Evolutionary conservation across 1,140 invertebrate species (phyloP).

Genomic region (Drosophila paulistorum): DNA sequence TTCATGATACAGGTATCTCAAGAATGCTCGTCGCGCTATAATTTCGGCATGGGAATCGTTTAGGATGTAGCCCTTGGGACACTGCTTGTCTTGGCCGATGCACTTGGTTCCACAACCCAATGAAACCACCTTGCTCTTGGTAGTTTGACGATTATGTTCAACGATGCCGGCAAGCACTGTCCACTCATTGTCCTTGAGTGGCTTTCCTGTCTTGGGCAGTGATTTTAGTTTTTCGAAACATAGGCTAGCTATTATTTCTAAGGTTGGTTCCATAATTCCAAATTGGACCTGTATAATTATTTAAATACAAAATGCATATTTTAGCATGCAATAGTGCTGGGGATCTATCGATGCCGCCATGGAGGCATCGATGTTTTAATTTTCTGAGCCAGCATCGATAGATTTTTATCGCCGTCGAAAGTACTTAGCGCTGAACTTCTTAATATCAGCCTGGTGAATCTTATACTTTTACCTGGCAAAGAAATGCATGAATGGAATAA

Average conservation of each 20-base stretch:
- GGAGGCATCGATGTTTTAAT: too few species aligned
- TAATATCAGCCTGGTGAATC: too few species aligned
- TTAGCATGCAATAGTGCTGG: too few species aligned
- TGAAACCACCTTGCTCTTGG: conserved; percentile 87
- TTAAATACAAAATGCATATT: too few species aligned
- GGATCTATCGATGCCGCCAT: too few species aligned
- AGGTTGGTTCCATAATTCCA: not conserved
- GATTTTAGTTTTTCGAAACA: conserved; percentile 86
- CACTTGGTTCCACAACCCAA: conserved; percentile 96
- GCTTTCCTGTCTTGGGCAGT: conserved; percentile 92
- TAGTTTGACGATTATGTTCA: conserved; percentile 75
- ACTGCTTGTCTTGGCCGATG: conserved; percentile 88
- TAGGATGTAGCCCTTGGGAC: conserved; percentile 87
- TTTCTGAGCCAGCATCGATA: too few species aligned
- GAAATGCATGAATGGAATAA: too few species aligned
- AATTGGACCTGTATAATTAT: too few species aligned
- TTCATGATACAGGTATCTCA: conserved; percentile 88
- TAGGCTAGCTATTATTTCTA: conserved; percentile 83
- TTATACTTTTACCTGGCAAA: too few species aligned
- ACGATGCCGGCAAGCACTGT: conserved; percentile 91
- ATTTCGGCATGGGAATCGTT: conserved; percentile 97
- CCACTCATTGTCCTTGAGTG: conserved; percentile 89
- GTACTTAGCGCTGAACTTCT: too few species aligned
- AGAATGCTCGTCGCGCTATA: conserved; percentile 91
- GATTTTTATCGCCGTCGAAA: too few species aligned